Percentiles rank a stretch among this genome's conserved stretches.
These are phyloP conservation scores for Campoletis sonorensis DNA, from an alignment of 1,140 invertebrate species.

Conservation along the genomic window DNA sequence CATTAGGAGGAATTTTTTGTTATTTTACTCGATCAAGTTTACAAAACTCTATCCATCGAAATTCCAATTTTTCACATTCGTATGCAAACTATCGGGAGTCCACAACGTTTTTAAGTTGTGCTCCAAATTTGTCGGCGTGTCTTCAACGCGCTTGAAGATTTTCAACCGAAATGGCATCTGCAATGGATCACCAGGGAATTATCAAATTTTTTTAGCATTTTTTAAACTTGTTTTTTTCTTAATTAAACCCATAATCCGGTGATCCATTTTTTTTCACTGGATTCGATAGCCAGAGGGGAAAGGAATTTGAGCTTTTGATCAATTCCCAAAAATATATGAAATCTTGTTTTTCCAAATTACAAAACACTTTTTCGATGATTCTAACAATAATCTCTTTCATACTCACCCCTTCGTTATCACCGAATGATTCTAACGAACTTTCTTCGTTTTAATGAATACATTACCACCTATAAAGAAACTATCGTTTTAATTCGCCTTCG, in stretches of 20 bases:
- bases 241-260: slow-evolving; percentile 32
- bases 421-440: slow-evolving; percentile 61
- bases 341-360: background rate
- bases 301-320: background rate
- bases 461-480: slow-evolving; percentile 64
- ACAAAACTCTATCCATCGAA: slow-evolving; percentile 24
- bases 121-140: background rate
- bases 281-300: background rate
- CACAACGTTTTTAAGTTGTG: slow-evolving; percentile 21
- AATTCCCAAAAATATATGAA: background rate
- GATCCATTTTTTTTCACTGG: slow-evolving; percentile 27
- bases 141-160: slow-evolving; percentile 12
- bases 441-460: slow-evolving; percentile 62
- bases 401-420: slow-evolving; percentile 59
- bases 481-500: slow-evolving; percentile 43
- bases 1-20: background rate
- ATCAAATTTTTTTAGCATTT: background rate
- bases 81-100: slow-evolving; percentile 26
- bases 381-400: slow-evolving; percentile 29
- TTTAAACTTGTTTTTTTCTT: background rate
- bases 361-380: background rate
- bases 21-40: background rate
- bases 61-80: slow-evolving; percentile 29
- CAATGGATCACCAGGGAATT: slow-evolving; percentile 38
- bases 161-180: slow-evolving; percentile 46